phyloP scores from a whole-genome alignment of 2,113 vertebrate species.

The Hipposideros armiger region DNA sequence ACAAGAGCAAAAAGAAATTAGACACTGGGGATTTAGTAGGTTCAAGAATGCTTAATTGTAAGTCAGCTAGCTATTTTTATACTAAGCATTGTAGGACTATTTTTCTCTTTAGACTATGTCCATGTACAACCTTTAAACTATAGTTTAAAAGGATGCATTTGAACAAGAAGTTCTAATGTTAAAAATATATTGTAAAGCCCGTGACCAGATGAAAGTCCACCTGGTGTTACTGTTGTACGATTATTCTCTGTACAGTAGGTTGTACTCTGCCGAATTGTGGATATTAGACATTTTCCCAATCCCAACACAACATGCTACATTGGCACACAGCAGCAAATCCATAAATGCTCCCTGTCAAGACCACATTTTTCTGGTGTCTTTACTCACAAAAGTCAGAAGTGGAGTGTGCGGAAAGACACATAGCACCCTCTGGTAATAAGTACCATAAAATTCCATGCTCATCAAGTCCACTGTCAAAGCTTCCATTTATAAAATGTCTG shows the following conservation, averaged over 20 bases:
- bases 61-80: neutral
- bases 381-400: neutral
- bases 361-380: neutral
- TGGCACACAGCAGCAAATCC: neutral
- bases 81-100: neutral
- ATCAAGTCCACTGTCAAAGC: neutral
- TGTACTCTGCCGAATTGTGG: neutral
- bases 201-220: neutral
- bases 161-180: slow-evolving; percentile 21
- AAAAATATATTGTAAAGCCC: neutral
- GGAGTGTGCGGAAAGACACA: neutral
- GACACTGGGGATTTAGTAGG: neutral
- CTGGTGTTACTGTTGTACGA: neutral
- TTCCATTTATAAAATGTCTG: neutral
- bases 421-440: neutral
- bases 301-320: neutral
- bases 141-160: slow-evolving; percentile 18
- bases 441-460: neutral
- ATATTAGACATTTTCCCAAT: too few species aligned
- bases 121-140: neutral
- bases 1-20: neutral
- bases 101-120: neutral
- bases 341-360: neutral
- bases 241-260: neutral
- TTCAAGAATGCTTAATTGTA: slow-evolving; percentile 11